Evolutionary conservation across 2,113 vertebrate genomes (phyloP), one percentile per base, ranked within the genome.

Genomic region (Mungos mungo): DNA sequence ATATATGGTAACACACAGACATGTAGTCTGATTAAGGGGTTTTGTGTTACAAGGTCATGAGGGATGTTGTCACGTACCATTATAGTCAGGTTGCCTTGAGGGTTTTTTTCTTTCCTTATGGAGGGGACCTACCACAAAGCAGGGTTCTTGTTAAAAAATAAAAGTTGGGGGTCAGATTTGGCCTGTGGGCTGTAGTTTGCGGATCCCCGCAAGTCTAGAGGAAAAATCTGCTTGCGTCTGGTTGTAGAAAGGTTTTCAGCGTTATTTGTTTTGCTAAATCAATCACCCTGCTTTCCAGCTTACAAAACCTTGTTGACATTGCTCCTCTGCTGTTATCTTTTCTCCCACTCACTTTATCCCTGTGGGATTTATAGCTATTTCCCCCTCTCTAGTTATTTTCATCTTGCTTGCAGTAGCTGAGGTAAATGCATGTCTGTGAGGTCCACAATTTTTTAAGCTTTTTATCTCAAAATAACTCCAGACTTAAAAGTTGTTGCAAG

Each of bases 401-500:
- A 81, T 12, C 8, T 29, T 6, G 5, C 81, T 87, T 92, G n/a
- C 41, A 23, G n/a, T 54, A 65, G 57, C 65, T 65, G 74, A 80
- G 52, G 41, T 50, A 41, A 80, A 41, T 79, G 68, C 2, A 25
- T 71, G 65, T 68, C 66, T 80, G 7, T 85, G 79, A 69, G 57
- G 60, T 23, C 94, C 83, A 77, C 33, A 71, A 18, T 21, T 74
- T 50, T 57, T 35, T n/a, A 82, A 92, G 81, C 19, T 71, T 90
- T 80, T 82, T 60, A 71, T 92, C 82, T 83, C 79, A 92, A 60
- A 83, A 50, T 90, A 65, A 77, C 77, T 90, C 76, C 74, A 79
- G 66, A 82, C 38, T 86, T 66, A 35, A 54, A 85, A 52, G 57
- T 85, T 93, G 57, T 69, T 90, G 33, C 60, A 80, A 60, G 79